These are phyloP conservation scores for Cygnus olor DNA, from an alignment of 2,797 vertebrate genomes.

Conservation along the genomic window DNA sequence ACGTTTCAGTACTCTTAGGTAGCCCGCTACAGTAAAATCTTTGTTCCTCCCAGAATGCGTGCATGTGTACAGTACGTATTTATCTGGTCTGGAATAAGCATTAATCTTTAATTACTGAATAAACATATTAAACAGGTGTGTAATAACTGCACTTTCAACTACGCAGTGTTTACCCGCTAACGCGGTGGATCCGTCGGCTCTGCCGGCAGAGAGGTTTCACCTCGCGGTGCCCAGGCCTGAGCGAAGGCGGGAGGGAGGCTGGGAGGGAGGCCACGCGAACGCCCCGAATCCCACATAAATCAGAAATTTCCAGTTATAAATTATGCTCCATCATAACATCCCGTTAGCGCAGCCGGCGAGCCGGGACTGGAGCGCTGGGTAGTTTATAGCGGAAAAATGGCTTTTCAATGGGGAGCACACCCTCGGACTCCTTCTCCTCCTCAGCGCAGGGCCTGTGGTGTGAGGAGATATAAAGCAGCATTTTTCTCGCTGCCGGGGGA, in stretches of 20 bases:
- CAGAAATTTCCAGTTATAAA: constrained; percentile 81
- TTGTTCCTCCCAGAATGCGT: constrained; percentile 67
- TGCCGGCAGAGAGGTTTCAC: constrained; percentile 64
- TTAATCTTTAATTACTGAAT: constrained; percentile 88
- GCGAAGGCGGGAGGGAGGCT: background rate
- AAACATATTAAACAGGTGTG: constrained; percentile 92
- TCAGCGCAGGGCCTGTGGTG: constrained; percentile 78
- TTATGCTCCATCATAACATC: constrained; percentile 81
- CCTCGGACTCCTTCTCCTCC: constrained; percentile 68
- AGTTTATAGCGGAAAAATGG: constrained; percentile 82
- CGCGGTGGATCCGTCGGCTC: constrained; percentile 53
- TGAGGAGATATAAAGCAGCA: constrained; percentile 90
- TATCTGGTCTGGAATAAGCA: constrained; percentile 86
- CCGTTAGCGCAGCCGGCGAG: constrained; percentile 64
- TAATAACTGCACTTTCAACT: constrained; percentile 79
- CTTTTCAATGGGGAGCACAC: constrained; percentile 73
- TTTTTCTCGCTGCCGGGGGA: constrained; percentile 84
- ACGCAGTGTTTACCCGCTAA: constrained; percentile 69
- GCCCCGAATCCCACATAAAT: constrained; percentile 82
- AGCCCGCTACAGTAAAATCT: constrained; percentile 72
- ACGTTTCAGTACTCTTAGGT: constrained; percentile 43
- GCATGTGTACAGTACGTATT: constrained; percentile 68
- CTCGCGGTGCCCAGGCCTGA: constrained; percentile 61
- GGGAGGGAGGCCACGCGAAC: constrained; percentile 62
- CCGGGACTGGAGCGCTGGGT: constrained; percentile 69